Evolutionary conservation across 2,113 vertebrate genomes (phyloP), one percentile per base, ranked within the genome.

Genomic region (Hyperopisus bebe): DNA sequence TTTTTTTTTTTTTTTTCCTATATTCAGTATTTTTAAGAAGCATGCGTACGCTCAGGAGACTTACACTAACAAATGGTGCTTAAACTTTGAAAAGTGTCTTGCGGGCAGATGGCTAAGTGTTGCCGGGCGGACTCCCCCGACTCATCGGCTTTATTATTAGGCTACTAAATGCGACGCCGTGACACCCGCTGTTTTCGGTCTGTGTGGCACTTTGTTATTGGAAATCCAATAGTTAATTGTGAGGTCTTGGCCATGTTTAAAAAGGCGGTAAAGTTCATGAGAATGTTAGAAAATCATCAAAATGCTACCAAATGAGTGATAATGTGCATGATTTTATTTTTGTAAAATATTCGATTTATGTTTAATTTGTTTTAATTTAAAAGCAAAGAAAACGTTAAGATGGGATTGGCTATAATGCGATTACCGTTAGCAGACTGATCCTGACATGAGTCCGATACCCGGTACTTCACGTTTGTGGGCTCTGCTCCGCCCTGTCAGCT

Each of bases 391-490:
- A 48, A 39, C 19, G 17, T n/a, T 47, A 84, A 44, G 21, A 24
- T 9, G 1, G 9, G 21, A 44, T 8, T 84, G 48, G 24, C 44
- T 51, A 35, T 31, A 86, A 27, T 8, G 90, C 46, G 88, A 31
- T 87, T 89, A 90, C 51, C 48, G 87, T 89, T 70, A 89, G 89
- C 42, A 90, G 90, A 66, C 4, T 48, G 35, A 88, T 2, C 48
- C 70, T 86, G 90, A 94, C 92, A 90, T 92, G 85, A 80, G 13
- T 0, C 1, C 58, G 3, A 50, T 46, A 13, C 24, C 1, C 7
- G 0, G 0, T 66, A 88, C 92, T 92, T 94, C 92, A 93, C 90
- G 58, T 83, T 35, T 19, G 66, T 11, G 31, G 66, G 47, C 88
- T 27, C 27, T 80, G 47, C 88, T 66, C 62, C 27, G 47, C 15